A percentile compares a stretch with the other conserved stretches of the same genome.
Conservation (phyloP, 1,140 invertebrate genomes). For the Ceratosolen fusciceps region DNA sequence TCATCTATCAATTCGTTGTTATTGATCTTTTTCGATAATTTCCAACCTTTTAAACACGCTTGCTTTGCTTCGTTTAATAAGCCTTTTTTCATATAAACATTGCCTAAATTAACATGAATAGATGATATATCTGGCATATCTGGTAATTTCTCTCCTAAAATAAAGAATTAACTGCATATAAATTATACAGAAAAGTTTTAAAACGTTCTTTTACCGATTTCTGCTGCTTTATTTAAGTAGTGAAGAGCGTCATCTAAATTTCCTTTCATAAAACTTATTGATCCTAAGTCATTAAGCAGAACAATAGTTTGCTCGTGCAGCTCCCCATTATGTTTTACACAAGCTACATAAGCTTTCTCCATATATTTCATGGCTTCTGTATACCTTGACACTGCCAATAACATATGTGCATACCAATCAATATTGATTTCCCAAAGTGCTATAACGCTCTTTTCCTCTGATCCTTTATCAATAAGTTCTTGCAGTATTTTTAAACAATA, state of each 20-base stretch:
- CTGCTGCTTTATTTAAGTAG: constrained; percentile 81
- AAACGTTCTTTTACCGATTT: constrained; percentile 72
- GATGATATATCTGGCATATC: constrained; percentile 80
- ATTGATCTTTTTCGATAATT: constrained; percentile 76
- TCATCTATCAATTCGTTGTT: constrained; percentile 77
- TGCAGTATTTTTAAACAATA: constrained; percentile 82
- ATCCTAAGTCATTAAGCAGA: constrained; percentile 89
- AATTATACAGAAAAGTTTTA: neutral
- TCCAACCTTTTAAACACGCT: constrained; percentile 79
- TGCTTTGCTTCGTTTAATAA: constrained; percentile 80
- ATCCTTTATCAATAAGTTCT: constrained; percentile 71
- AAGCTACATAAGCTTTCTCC: constrained; percentile 79
- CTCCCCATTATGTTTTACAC: constrained; percentile 77
- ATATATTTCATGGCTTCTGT: constrained; percentile 79
- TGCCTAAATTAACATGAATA: constrained; percentile 87
- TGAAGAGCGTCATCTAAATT: constrained; percentile 79
- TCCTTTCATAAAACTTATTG: constrained; percentile 77
- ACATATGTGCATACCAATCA: constrained; percentile 87
- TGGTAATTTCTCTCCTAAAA: constrained; percentile 71
- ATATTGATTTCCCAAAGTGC: constrained; percentile 80
- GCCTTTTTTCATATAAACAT: constrained; percentile 81
- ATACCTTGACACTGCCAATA: constrained; percentile 77
- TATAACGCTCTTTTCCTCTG: constrained; percentile 74
- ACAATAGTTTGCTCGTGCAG: constrained; percentile 82
- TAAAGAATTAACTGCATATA: constrained; percentile 11